Conservation (phyloP, 1,140 invertebrate genomes). For the Coptotermes formosanus region DNA sequence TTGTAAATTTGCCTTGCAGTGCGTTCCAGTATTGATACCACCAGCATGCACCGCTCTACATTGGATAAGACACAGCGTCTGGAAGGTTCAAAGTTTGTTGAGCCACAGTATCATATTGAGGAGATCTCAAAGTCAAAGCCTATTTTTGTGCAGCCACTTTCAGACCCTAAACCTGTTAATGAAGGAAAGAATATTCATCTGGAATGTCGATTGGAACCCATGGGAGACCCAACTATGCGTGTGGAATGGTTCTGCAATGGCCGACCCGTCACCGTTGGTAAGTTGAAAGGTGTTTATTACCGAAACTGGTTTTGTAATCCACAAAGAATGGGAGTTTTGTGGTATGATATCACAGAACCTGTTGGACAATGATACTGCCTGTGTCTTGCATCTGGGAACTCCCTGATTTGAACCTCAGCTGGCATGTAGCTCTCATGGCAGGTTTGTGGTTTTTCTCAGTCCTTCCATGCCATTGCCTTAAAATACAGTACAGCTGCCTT, state of each 20-base stretch:
- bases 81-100: conserved; percentile 81
- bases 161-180: conserved; percentile 75
- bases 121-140: conserved; percentile 93
- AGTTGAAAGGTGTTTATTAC: conserved; percentile 29
- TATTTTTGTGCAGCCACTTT: conserved; percentile 81
- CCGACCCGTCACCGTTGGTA: conserved; percentile 76
- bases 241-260: conserved; percentile 95
- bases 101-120: conserved; percentile 86
- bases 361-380: no score
- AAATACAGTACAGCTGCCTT: no score
- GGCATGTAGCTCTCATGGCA: no score
- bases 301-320: no score
- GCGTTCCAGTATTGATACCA: conserved; percentile 81
- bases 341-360: no score
- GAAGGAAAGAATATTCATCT: conserved; percentile 91
- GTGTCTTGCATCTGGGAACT: no score
- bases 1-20: conserved; percentile 53
- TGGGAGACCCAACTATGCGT: conserved; percentile 92
- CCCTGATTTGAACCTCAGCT: no score
- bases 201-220: conserved; percentile 86
- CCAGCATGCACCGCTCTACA: conserved; percentile 79
- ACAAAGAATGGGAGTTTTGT: no score
- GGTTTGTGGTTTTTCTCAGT: no score
- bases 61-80: conserved; percentile 85
- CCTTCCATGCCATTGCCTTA: no score